A percentile compares a stretch with the other conserved stretches of the same genome.
phyloP scores from a whole-genome alignment of 1,140 invertebrate genomes.

The Meloidogyne floridensis region DNA sequence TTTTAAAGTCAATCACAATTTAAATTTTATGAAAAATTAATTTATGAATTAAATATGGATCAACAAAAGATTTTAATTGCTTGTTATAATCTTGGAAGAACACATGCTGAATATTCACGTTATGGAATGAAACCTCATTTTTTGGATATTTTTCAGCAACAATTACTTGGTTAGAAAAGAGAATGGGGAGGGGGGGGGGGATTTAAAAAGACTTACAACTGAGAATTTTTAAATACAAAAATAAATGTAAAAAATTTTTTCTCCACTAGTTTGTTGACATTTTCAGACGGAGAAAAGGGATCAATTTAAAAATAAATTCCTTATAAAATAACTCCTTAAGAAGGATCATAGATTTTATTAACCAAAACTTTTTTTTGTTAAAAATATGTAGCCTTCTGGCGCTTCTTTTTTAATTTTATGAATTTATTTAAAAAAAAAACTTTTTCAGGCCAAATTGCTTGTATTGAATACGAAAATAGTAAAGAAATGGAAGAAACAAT shows the following conservation, averaged over 20 bases:
- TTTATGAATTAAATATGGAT: constrained; percentile 45
- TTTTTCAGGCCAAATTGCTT: not conserved
- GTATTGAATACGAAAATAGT: constrained; percentile 6
- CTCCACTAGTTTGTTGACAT: too few species aligned
- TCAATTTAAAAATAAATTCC: too few species aligned
- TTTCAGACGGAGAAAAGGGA: too few species aligned
- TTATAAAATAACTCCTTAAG: too few species aligned
- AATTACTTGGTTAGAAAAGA: constrained; percentile 39
- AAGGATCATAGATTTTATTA: too few species aligned
- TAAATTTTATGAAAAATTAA: constrained; percentile 53
- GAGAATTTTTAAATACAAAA: too few species aligned
- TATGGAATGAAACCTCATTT: constrained; percentile 58
- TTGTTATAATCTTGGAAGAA: constrained; percentile 36
- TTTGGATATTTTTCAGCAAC: constrained; percentile 54
- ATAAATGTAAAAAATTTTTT: too few species aligned
- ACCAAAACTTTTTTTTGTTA: too few species aligned
- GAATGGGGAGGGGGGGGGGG: too few species aligned
- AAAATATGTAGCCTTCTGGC: too few species aligned
- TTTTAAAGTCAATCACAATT: constrained; percentile 54
- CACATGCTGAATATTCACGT: constrained; percentile 48
- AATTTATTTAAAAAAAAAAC: not conserved
- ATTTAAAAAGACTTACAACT: too few species aligned
- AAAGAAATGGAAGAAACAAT: constrained; percentile 20
- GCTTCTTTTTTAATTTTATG: not conserved
- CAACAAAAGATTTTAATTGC: constrained; percentile 29